Conservation (phyloP, 23 tunicate species). For the Botrylloides violaceus region DNA sequence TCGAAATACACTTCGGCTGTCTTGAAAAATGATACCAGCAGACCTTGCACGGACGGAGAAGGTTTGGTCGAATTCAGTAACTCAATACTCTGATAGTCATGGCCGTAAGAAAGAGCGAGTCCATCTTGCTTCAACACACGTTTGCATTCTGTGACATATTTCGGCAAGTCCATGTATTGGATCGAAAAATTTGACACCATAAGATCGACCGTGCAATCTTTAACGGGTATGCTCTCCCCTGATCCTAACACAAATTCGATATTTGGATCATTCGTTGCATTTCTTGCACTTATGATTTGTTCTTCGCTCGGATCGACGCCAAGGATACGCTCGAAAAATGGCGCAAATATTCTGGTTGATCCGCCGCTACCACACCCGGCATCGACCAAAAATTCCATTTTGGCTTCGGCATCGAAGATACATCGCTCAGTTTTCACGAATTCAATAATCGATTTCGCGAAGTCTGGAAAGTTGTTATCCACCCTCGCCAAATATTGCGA, state of each 20-base stretch:
- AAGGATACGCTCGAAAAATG: not conserved
- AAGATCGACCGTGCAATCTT: not conserved
- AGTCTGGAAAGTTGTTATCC: not conserved
- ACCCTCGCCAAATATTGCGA: not conserved
- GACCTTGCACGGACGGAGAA: not conserved
- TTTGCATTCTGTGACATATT: slow-evolving; percentile 8
- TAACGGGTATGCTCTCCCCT: not conserved
- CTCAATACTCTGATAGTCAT: not conserved
- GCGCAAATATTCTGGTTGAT: slow-evolving; percentile 10
- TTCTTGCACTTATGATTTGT: not conserved
- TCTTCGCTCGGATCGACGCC: slow-evolving; percentile 1
- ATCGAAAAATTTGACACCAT: not conserved
- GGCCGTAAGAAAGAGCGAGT: not conserved
- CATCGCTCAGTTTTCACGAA: not conserved
- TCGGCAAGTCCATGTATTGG: slow-evolving; percentile 1
- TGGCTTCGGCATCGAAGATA: not conserved
- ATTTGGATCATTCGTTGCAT: not conserved
- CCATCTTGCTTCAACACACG: slow-evolving; percentile 10
- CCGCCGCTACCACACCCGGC: slow-evolving; percentile 12
- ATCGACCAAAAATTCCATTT: not conserved
- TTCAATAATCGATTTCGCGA: not conserved
- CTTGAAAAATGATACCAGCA: not conserved
- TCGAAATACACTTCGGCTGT: not conserved
- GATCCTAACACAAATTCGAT: not conserved
- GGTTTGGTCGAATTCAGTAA: not conserved